Evolutionary conservation across 2,888 invertebrate species (phyloP).

Genomic region (Allophyes oxyacanthae): DNA sequence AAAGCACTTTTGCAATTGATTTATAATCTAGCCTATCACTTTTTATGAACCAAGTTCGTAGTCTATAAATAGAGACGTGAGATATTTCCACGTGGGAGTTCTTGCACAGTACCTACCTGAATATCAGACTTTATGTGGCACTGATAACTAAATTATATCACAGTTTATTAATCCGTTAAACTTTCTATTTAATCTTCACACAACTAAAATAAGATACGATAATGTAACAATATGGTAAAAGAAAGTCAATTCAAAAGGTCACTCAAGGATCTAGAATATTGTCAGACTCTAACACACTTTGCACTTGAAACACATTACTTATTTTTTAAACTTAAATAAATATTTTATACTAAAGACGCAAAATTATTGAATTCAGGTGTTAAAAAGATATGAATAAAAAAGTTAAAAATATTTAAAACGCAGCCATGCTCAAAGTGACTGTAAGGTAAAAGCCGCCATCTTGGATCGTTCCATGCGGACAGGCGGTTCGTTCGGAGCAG

Average conservation of each 20-base stretch:
- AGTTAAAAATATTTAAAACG: slow-evolving; percentile 75
- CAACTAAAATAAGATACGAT: slow-evolving; percentile 63
- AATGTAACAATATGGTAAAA: slow-evolving; percentile 85
- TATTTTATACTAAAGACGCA: slow-evolving; percentile 71
- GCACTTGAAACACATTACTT: slow-evolving; percentile 79
- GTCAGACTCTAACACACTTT: slow-evolving; percentile 77
- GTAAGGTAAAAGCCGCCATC: slow-evolving; percentile 85
- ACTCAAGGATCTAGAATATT: slow-evolving; percentile 84
- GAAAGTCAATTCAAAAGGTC: slow-evolving; percentile 86
- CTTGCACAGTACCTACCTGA: slow-evolving; percentile 84
- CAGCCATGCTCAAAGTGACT: slow-evolving; percentile 81
- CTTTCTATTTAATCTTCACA: slow-evolving; percentile 65
- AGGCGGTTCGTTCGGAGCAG: slow-evolving; percentile 66
- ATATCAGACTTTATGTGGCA: slow-evolving; percentile 78
- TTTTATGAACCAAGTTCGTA: slow-evolving; percentile 82
- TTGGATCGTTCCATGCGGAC: slow-evolving; percentile 83
- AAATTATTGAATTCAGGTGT: slow-evolving; percentile 68
- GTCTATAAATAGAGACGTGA: slow-evolving; percentile 87
- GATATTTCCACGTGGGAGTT: slow-evolving; percentile 89
- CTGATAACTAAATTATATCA: slow-evolving; percentile 81
- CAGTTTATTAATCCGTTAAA: slow-evolving; percentile 70
- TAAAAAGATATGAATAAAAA: slow-evolving; percentile 70
- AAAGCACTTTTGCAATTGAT: slow-evolving; percentile 38
- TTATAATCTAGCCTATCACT: slow-evolving; percentile 73
- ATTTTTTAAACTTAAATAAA: slow-evolving; percentile 75